These are phyloP conservation scores for Automeris io DNA, from an alignment of 2,888 invertebrate genomes.

Conservation along the genomic window DNA sequence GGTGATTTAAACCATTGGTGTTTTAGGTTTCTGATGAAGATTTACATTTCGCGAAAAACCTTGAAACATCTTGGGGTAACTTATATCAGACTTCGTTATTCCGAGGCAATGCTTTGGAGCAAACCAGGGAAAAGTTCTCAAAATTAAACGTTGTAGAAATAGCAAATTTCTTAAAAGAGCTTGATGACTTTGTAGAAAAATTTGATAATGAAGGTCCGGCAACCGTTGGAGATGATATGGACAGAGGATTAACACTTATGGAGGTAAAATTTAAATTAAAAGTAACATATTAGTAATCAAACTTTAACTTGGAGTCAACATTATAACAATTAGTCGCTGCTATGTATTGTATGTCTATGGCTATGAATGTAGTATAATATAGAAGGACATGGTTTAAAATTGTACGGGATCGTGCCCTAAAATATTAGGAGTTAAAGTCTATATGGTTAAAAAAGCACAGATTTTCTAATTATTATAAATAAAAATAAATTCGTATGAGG, in stretches of 20 bases:
- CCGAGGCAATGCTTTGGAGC: conserved; percentile 81
- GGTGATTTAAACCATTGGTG: neutral
- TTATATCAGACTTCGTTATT: conserved; percentile 83
- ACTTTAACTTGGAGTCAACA: too few relatives aligned
- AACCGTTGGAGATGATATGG: conserved; percentile 86
- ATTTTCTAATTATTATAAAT: too few relatives aligned
- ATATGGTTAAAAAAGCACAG: too few relatives aligned
- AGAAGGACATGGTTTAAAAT: too few relatives aligned
- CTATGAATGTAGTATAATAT: too few relatives aligned
- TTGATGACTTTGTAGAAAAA: conserved; percentile 82
- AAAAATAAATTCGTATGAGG: too few relatives aligned
- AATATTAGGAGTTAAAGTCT: too few relatives aligned
- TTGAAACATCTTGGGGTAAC: conserved; percentile 83
- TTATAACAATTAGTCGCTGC: too few relatives aligned
- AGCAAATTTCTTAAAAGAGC: conserved; percentile 78
- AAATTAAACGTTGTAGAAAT: conserved; percentile 88
- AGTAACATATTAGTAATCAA: too few relatives aligned
- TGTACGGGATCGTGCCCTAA: too few relatives aligned
- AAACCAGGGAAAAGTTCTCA: conserved; percentile 92
- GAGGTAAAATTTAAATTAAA: conserved; percentile 77
- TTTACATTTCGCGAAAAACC: conserved; percentile 71
- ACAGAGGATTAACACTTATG: conserved; percentile 83
- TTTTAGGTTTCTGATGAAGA: conserved; percentile 71
- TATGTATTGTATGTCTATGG: too few relatives aligned
- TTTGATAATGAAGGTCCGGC: conserved; percentile 89